phyloP scores from a whole-genome alignment of 1,140 invertebrate species.

The Adelges cooleyi region DNA sequence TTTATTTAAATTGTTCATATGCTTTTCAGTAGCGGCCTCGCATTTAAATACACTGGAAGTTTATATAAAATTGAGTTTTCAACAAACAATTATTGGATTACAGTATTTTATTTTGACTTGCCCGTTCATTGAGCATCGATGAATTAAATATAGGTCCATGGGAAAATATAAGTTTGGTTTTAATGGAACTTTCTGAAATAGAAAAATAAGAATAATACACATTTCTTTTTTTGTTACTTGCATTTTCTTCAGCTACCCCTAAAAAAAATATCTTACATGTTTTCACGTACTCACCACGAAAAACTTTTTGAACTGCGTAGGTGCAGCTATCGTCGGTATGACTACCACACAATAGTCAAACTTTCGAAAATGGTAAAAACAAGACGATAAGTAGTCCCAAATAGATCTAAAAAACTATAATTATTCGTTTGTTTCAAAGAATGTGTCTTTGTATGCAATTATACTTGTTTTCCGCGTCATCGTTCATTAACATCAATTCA shows the following conservation, averaged over 20 bases:
- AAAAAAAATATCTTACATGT: too few species aligned
- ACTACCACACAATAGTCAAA: constrained; percentile 4
- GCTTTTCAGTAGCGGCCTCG: not conserved
- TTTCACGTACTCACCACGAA: not conserved
- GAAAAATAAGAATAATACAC: too few species aligned
- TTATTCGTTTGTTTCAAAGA: not conserved
- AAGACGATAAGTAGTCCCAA: not conserved
- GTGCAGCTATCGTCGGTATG: not conserved
- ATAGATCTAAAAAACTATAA: not conserved
- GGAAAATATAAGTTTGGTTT: not conserved
- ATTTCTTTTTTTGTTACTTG: too few species aligned
- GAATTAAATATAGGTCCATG: not conserved
- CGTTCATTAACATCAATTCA: not conserved
- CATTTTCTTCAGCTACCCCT: too few species aligned
- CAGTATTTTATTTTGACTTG: not conserved
- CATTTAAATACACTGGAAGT: not conserved
- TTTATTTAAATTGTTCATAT: not conserved
- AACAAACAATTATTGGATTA: not conserved
- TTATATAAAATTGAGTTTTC: not conserved
- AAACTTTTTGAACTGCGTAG: not conserved
- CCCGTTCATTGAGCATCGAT: not conserved
- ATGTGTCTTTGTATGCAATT: not conserved
- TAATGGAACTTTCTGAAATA: not conserved
- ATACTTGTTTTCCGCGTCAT: not conserved
- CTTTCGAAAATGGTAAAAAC: not conserved